Base-by-base conservation (phyloP, 2,113 vertebrate genomes). In the Micronycteris hirsuta region DNA sequence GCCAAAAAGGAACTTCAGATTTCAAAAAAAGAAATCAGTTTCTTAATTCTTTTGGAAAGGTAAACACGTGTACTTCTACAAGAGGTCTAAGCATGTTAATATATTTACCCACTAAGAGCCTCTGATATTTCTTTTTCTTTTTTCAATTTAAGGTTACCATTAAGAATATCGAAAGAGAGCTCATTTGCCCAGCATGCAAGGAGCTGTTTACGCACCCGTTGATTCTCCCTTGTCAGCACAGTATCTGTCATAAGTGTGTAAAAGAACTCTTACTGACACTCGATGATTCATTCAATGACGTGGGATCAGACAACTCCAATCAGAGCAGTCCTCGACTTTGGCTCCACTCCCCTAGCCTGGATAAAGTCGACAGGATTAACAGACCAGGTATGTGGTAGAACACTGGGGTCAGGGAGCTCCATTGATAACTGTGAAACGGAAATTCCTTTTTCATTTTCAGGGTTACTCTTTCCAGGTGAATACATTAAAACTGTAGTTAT, bases 151-250 rank as follows among this genome's bases (percentile, higher is more conserved):
- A 99, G 99, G 99, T 99, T 95, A 98, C 99, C 2, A 99, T 99
- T 97, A 99, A 99, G 97, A 99, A 99, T 98, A 99, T 99, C 0
- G 99, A 99, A 98, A 98, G 99, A 97, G 99, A 99, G 97, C 99
- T 99, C 93, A 99, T 99, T 97, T 99, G 99, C 97, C 99, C 99
- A 5, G 99, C 99, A 71, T 99, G 99, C 97, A 99, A 99, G 97
- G 99, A 99, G 88, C 98, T 99, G 86, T 99, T 99, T 97, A 99
- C 99, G 26, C 99, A 99, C 91, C 99, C 99, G 0, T 94, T 99
- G 96, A 99, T 99, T 98, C 99, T 99, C 86, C 99, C 99, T 38
- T 99, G 99, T 97, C 99, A 99, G 97, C 99, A 99, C 97, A 99
- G 99, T 90, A 88, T 99, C 96, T 99, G 99, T 97, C 99, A 99